Base-by-base conservation (phyloP, 35 echinoderm and acorn worm genomes). In the Nesometra sesokonis region DNA sequence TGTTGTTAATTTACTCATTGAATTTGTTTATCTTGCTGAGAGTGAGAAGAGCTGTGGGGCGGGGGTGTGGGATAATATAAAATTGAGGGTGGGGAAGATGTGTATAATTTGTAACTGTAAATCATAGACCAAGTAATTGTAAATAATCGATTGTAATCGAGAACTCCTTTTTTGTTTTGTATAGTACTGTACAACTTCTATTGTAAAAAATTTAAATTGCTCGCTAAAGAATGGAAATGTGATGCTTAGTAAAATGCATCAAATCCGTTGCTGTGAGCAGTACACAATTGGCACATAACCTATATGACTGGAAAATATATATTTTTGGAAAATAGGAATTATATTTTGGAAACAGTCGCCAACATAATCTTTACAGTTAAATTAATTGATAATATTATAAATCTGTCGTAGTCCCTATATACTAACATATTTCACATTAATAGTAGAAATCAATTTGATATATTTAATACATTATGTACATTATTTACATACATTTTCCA, bases 321-420 rank as follows among this genome's bases (percentile, higher is more conserved):
- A 67, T 67, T 67, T 67, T 67, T 67, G 52, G 52, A 67, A 67
- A 67, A 67, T 67, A 67, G 52, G 52, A 67, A 67, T 67, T 67
- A 67, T 67, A 67, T 67, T 67, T 67, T 67, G 52, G 52, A 67
- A 2, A 27, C 8, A 67, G 52, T 67, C 21, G 23, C 1, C 52
- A 13, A 13, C 2, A 67, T 27, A 67, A 1, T 13, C 5, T 43
- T n/a, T 43, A 67, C 52, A 67, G 21, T 19, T 67, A 67, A 67
- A 67, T 67, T 67, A 11, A 67, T 67, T 67, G 21, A 67, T 43
- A 15, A 4, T 43, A n/a, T 43, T 4, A 43, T 43, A 43, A 43
- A 43, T 43, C 4, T 43, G 15, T 43, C n/a, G n/a, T n/a, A n/a
- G n/a, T n/a, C n/a, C n/a, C n/a, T n/a, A n/a, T n/a, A n/a, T n/a